These are phyloP conservation scores for Dusona sp. DNA, from an alignment of 2,888 invertebrate species.

Conservation along the genomic window DNA sequence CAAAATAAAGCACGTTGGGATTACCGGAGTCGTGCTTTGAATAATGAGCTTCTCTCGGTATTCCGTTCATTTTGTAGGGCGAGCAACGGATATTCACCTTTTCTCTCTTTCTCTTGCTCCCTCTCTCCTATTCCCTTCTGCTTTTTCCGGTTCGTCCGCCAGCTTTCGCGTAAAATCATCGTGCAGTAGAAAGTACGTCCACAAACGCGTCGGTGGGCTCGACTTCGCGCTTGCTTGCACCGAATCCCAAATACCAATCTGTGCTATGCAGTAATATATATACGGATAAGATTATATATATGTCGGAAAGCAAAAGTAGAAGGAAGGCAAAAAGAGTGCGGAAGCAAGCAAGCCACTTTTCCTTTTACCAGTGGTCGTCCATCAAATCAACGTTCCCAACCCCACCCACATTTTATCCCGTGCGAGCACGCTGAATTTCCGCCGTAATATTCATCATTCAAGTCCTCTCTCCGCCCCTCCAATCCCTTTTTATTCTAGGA, in stretches of 20 bases:
- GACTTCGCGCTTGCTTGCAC: slow-evolving; percentile 37
- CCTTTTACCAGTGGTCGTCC: slow-evolving; percentile 66
- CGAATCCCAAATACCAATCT: slow-evolving; percentile 30
- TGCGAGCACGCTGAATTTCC: slow-evolving; percentile 59
- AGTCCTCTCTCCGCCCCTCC: not conserved
- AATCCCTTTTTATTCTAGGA: not conserved
- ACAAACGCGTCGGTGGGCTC: slow-evolving; percentile 40
- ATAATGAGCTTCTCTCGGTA: slow-evolving; percentile 39
- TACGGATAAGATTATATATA: not conserved
- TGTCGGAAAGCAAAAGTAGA: slow-evolving; percentile 24
- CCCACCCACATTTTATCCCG: slow-evolving; percentile 23
- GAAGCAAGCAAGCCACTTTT: slow-evolving; percentile 55
- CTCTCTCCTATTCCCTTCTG: slow-evolving; percentile 16
- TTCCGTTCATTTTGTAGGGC: slow-evolving; percentile 39
- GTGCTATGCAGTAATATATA: not conserved
- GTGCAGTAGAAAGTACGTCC: slow-evolving; percentile 36
- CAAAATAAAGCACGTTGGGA: slow-evolving; percentile 55
- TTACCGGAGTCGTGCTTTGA: slow-evolving; percentile 49
- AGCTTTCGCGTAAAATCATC: slow-evolving; percentile 50
- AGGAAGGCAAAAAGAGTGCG: slow-evolving; percentile 32
- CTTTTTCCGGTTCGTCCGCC: slow-evolving; percentile 33
- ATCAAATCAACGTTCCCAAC: slow-evolving; percentile 70
- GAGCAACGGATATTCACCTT: slow-evolving; percentile 22
- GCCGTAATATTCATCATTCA: slow-evolving; percentile 57
- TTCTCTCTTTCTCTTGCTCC: slow-evolving; percentile 28